Evolutionary conservation across 1,140 invertebrate genomes (phyloP).

Genomic region (Plodia interpunctella): DNA sequence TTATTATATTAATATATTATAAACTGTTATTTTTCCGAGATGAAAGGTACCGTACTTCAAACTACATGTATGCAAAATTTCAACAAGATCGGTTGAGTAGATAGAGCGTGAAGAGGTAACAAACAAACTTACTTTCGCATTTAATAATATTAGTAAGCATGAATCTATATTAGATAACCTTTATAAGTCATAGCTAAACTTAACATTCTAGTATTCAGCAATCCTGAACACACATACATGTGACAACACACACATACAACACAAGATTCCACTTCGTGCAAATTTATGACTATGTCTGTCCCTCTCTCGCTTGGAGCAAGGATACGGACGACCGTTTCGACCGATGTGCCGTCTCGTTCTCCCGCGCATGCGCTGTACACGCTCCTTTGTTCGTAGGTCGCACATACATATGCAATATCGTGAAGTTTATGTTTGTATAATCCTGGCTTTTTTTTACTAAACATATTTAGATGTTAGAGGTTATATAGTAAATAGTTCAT

Average conservation of each 20-base stretch:
- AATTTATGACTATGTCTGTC: slow-evolving; percentile 32
- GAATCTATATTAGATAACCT: too few species aligned
- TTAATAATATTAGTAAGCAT: too few species aligned
- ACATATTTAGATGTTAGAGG: too few species aligned
- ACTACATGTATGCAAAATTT: too few species aligned
- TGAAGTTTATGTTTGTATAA: background rate
- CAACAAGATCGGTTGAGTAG: too few species aligned
- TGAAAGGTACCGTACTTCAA: too few species aligned
- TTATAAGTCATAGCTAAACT: background rate
- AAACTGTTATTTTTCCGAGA: too few species aligned
- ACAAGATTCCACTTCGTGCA: slow-evolving; percentile 9
- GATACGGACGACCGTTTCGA: slow-evolving; percentile 21
- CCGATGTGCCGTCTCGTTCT: slow-evolving; percentile 27
- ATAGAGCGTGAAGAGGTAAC: too few species aligned
- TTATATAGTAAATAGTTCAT: too few species aligned
- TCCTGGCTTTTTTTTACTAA: too few species aligned
- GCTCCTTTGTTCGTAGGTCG: slow-evolving; percentile 27
- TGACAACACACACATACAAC: slow-evolving; percentile 3
- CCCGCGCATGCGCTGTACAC: slow-evolving; percentile 25
- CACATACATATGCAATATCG: slow-evolving; percentile 15
- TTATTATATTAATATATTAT: too few species aligned
- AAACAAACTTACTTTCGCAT: too few species aligned
- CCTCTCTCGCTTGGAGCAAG: slow-evolving; percentile 6
- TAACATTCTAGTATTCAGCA: background rate
- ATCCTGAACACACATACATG: slow-evolving; percentile 1